Base-by-base conservation (phyloP, 2,888 invertebrate genomes). In the Hypolimnas misippus region DNA sequence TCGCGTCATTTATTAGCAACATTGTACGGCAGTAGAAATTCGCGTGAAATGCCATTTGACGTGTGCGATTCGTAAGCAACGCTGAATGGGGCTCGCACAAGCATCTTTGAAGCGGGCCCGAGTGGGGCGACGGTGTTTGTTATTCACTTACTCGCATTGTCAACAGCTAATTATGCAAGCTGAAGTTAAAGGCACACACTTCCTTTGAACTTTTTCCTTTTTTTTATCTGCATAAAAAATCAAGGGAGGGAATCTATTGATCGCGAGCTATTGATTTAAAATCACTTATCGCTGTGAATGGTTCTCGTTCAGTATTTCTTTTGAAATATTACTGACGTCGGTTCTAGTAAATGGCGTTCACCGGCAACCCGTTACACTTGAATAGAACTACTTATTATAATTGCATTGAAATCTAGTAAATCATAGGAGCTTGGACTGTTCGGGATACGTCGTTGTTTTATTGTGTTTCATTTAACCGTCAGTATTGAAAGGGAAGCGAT, bases 141-240 rank as follows among this genome's bases (percentile, higher is more conserved):
- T 66, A 70, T 71, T 70, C 74, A 67, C 73, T 73, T 68, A 67
- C 65, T 63, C 66, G 57, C 70, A 70, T 68, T 70, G 72, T 73
- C 68, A 72, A 72, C 68, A 67, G 59, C 67, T 68, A 72, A 68
- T 70, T 71, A 70, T 69, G 65, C 68, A 64, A 65, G 58, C 60
- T 64, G 54, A 57, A 69, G 69, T 69, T 65, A 68, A 69, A 68
- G 63, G 68, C 71, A 66, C 67, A 70, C 68, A 68, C 69, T 70
- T 66, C 67, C 67, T 67, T 67, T 68, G 66, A 66, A 63, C 60
- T 63, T 60, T 33, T 55, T 54, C 59, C 61, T 59, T 51, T 57
- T 60, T 57, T 65, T 54, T 66, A 63, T 68, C 62, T 64, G 53
- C 62, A 64, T 67, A 50, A 64, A 66, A 63, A 61, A 62, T 61